These are phyloP conservation scores for Ennomos fuscantarius DNA, from an alignment of 2,888 invertebrate species.

Conservation along the genomic window DNA sequence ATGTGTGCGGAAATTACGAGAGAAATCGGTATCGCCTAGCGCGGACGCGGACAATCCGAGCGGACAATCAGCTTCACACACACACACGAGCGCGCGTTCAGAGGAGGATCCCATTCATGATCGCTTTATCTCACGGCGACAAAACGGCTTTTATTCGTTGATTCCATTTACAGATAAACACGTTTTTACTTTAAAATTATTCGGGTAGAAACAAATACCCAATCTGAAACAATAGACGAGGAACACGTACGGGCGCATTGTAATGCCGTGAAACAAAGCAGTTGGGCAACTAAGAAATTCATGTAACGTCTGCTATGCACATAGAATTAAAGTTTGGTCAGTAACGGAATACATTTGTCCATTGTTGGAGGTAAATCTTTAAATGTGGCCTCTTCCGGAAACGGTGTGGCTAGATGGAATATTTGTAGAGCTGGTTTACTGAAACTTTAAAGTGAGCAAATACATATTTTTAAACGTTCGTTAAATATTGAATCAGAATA, in stretches of 20 bases:
- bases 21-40: slow-evolving; percentile 62
- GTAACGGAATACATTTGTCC: slow-evolving; percentile 58
- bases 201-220: slow-evolving; percentile 30
- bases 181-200: slow-evolving; percentile 32
- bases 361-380: slow-evolving; percentile 50
- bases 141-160: slow-evolving; percentile 25
- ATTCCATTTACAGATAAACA: slow-evolving; percentile 28
- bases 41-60: slow-evolving; percentile 57
- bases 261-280: slow-evolving; percentile 61
- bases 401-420: slow-evolving; percentile 30
- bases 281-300: slow-evolving; percentile 56
- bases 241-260: slow-evolving; percentile 50
- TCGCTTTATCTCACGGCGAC: slow-evolving; percentile 30
- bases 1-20: slow-evolving; percentile 71
- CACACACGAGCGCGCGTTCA: slow-evolving; percentile 37
- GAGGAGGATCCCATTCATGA: slow-evolving; percentile 38
- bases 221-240: slow-evolving; percentile 42
- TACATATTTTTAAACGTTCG: background rate
- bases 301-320: slow-evolving; percentile 59
- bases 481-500: slow-evolving; percentile 10
- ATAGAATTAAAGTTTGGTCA: slow-evolving; percentile 60
- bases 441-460: slow-evolving; percentile 3
- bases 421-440: slow-evolving; percentile 25
- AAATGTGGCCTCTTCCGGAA: slow-evolving; percentile 41
- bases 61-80: slow-evolving; percentile 50